Evolutionary conservation across 2,888 invertebrate species (phyloP), one percentile per base, ranked within the genome.

Genomic region (Oasisia sp.): DNA sequence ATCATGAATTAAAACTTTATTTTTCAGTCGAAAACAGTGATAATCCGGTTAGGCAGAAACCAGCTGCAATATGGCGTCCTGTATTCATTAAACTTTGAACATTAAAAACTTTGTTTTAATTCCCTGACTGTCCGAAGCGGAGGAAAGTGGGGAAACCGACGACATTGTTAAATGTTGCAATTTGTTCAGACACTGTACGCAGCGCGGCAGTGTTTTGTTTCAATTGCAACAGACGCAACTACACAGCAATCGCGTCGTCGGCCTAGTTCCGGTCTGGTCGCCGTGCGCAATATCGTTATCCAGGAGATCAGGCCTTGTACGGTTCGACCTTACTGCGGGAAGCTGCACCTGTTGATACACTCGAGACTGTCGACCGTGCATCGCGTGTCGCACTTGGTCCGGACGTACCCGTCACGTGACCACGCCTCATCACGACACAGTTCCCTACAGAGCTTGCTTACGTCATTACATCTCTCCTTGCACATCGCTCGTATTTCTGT

Each of bases 361-460:
- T 2, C 2, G 74, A 98, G 99, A 96, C 98, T 98, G 97, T 97
- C 99, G 95, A 99, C 99, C 97, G 99, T 99, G 95, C 99, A 99
- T 97, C 98, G 98, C 97, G 99, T 99, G 98, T 98, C 99, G 96
- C 97, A 98, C 96, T 99, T 99, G 98, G 99, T 99, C 94, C 94
- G 94, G 91, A n/a, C 32, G 14, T 27, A 74, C 5, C 45, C 45
- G 12, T 32, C 32, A 12, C n/a, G 38, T 14, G 74, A 74, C 32
- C 89, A 58, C 38, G 89, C 27, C n/a, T 27, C 74, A 27, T 74
- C 74, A 1, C 74, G 74, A 27, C 74, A 74, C 27, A 74, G 74
- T 19, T 74, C 19, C 19, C 74, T 14, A 27, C 74, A 74, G 1
- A 19, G 14, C 7, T 74, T 74, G 74, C 27, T 74, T 12, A 27